Conservation (phyloP, 1,140 invertebrate species). For the Formica selysi region DNA sequence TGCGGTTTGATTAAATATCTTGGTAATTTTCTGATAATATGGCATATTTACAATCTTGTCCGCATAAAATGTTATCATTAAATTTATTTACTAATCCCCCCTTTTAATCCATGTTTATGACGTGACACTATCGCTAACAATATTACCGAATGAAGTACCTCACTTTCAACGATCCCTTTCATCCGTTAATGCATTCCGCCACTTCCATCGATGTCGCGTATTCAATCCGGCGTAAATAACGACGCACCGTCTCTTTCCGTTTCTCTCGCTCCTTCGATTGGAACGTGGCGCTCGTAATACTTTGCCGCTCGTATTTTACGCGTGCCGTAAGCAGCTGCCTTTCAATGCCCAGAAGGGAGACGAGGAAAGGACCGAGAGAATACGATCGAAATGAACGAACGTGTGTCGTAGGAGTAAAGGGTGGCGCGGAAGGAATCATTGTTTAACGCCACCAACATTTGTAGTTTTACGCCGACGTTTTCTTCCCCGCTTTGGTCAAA, state of each 20-base stretch:
- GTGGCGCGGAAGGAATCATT: slow-evolving; percentile 31
- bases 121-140: slow-evolving; percentile 25
- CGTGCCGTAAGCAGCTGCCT: slow-evolving; percentile 69
- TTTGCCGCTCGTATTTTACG: slow-evolving; percentile 69
- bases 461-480: slow-evolving; percentile 12
- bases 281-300: slow-evolving; percentile 61
- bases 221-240: slow-evolving; percentile 69
- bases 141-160: slow-evolving; percentile 47
- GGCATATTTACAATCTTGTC: neutral
- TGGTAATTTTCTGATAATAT: slow-evolving; percentile 10
- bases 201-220: slow-evolving; percentile 57
- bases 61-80: slow-evolving; percentile 11
- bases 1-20: slow-evolving; percentile 7
- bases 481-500: neutral
- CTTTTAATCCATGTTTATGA: slow-evolving; percentile 30
- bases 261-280: slow-evolving; percentile 11
- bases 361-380: neutral
- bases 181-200: slow-evolving; percentile 50
- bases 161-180: slow-evolving; percentile 55
- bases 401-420: slow-evolving; percentile 28
- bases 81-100: neutral
- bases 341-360: slow-evolving; percentile 51
- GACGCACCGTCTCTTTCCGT: slow-evolving; percentile 1
- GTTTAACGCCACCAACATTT: neutral
- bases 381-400: slow-evolving; percentile 27